A percentile compares a stretch with the other conserved stretches of the same genome.
phyloP scores from a whole-genome alignment of 2,888 invertebrate species.

The Tillus elongatus region DNA sequence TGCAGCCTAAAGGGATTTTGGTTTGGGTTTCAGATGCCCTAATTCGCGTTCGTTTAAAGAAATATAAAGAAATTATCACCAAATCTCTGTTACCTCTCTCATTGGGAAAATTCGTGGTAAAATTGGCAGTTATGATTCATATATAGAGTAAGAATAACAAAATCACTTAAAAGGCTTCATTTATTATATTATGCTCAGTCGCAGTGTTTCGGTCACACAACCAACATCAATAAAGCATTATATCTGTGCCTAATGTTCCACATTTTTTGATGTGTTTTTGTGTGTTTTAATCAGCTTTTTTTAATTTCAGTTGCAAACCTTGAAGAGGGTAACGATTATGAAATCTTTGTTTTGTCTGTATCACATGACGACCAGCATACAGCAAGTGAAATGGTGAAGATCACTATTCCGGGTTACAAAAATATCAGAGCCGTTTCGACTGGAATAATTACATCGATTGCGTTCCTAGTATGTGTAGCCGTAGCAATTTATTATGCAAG shows the following conservation, averaged over 20 bases:
- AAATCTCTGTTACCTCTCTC: too few species aligned
- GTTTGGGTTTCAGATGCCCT: too few species aligned
- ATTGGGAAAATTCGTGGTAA: too few species aligned
- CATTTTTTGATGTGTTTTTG: slow-evolving; percentile 5
- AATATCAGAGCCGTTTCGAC: slow-evolving; percentile 62
- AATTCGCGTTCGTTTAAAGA: too few species aligned
- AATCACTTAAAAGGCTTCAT: too few species aligned
- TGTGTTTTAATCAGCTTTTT: slow-evolving; percentile 6
- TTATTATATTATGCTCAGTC: too few species aligned
- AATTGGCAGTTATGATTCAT: too few species aligned
- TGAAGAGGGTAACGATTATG: slow-evolving; percentile 64
- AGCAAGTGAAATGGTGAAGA: slow-evolving; percentile 52
- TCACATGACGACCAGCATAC: slow-evolving; percentile 52
- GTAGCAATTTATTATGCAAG: slow-evolving; percentile 52
- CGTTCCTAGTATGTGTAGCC: slow-evolving; percentile 56
- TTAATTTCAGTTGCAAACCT: slow-evolving; percentile 53
- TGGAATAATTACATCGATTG: slow-evolving; percentile 60
- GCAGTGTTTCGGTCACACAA: too few species aligned
- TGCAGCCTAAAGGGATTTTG: too few species aligned
- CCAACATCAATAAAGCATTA: too few species aligned
- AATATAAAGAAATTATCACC: too few species aligned
- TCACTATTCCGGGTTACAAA: slow-evolving; percentile 62
- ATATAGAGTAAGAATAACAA: too few species aligned
- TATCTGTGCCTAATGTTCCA: not conserved
- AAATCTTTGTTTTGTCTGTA: slow-evolving; percentile 63